Percentiles rank a stretch among this genome's conserved stretches.
phyloP scores from a whole-genome alignment of 2,888 invertebrate genomes.

The Autographa pulchrina region DNA sequence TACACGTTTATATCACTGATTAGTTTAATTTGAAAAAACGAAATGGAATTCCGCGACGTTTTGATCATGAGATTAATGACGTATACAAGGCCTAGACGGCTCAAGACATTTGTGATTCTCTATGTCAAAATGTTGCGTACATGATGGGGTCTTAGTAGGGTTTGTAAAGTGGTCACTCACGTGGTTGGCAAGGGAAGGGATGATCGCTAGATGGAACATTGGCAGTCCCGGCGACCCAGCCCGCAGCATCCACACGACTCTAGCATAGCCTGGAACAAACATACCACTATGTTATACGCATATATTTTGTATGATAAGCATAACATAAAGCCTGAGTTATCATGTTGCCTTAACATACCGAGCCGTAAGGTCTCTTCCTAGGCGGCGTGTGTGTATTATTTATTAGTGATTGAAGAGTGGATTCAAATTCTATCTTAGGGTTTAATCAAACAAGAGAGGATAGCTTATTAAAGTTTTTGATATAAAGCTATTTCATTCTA shows the following conservation, averaged over 20 bases:
- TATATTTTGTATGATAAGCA: background rate
- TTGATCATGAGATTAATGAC: background rate
- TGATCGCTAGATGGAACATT: constrained; percentile 54
- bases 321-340: background rate
- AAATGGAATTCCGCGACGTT: background rate
- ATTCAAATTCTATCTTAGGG: no score
- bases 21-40: constrained; percentile 17
- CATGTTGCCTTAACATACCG: no score
- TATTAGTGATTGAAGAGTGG: no score
- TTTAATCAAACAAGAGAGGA: no score
- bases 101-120: background rate
- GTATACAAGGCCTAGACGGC: background rate
- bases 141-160: background rate
- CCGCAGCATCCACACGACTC: constrained; percentile 36
- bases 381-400: no score
- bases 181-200: constrained; percentile 47
- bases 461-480: no score
- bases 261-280: constrained; percentile 65
- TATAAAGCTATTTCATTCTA: no score
- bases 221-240: constrained; percentile 52
- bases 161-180: constrained; percentile 56
- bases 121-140: background rate
- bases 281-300: constrained; percentile 24
- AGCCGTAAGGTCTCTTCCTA: background rate
- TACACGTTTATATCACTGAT: constrained; percentile 12